phyloP scores from a whole-genome alignment of 2,888 invertebrate genomes.

The Microchrysa polita region DNA sequence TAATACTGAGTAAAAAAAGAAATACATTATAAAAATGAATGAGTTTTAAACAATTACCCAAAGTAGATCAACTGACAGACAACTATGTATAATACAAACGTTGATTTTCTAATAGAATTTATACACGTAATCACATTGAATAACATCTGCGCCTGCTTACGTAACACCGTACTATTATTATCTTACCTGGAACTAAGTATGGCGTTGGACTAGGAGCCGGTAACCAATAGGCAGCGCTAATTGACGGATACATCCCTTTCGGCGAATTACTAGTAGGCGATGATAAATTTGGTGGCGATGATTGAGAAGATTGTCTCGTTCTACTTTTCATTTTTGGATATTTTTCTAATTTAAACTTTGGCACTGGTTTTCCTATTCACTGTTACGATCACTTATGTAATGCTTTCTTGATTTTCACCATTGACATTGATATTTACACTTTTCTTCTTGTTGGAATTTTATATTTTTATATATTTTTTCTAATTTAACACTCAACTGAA shows the following conservation, averaged over 20 bases:
- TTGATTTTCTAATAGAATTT: too few species aligned
- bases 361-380: slow-evolving; percentile 27
- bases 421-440: too few species aligned
- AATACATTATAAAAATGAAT: too few species aligned
- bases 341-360: slow-evolving; percentile 9
- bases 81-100: too few species aligned
- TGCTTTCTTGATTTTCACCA: too few species aligned
- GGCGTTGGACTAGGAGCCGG: slow-evolving; percentile 82
- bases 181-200: slow-evolving; percentile 84
- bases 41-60: too few species aligned
- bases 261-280: slow-evolving; percentile 56
- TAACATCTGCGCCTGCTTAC: too few species aligned
- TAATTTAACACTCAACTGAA: not conserved
- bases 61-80: too few species aligned
- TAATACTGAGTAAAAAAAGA: too few species aligned
- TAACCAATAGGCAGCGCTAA: slow-evolving; percentile 86
- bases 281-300: slow-evolving; percentile 5
- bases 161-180: too few species aligned
- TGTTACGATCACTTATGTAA: not conserved
- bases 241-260: slow-evolving; percentile 73
- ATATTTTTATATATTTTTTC: slow-evolving; percentile 27
- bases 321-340: slow-evolving; percentile 54
- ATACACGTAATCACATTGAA: too few species aligned
- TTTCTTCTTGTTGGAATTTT: not conserved
- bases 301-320: slow-evolving; percentile 50